These are phyloP conservation scores for Camelus bactrianus DNA, from an alignment of 2,113 vertebrate species.

Conservation along the genomic window DNA sequence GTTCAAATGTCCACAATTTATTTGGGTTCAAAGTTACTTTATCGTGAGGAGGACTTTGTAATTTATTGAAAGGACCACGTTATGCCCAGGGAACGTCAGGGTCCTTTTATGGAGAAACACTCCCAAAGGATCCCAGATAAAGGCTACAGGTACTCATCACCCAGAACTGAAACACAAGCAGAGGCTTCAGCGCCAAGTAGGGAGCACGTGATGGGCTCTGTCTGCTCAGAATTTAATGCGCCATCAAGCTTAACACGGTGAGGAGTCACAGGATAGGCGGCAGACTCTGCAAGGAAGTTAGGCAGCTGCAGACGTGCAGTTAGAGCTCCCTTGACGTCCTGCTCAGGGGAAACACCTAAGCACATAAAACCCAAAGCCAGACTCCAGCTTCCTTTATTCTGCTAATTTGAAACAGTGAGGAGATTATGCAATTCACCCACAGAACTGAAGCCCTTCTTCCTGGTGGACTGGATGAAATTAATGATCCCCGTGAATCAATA, in stretches of 20 bases:
- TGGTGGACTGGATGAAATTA: neutral
- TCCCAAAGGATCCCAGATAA: neutral
- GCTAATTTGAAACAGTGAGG: neutral
- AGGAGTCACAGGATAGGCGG: neutral
- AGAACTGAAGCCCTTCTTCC: neutral
- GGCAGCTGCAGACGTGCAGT: too few species aligned
- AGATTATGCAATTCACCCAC: neutral
- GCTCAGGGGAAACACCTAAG: neutral
- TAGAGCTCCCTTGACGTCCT: neutral
- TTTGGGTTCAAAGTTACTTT: neutral
- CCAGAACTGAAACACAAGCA: neutral
- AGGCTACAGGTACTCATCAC: neutral
- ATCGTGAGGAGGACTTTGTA: neutral
- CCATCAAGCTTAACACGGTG: neutral
- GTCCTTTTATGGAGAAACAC: neutral
- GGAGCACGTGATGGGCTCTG: neutral
- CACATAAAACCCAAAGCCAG: neutral
- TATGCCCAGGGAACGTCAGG: neutral
- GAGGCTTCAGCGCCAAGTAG: too few species aligned
- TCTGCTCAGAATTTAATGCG: neutral
- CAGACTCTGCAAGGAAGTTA: neutral
- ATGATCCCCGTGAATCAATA: neutral
- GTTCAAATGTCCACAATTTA: neutral
- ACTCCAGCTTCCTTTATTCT: neutral
- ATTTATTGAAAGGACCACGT: neutral